Conservation (phyloP, 2,888 invertebrate genomes). For the Pachycephus smyrnensis region DNA sequence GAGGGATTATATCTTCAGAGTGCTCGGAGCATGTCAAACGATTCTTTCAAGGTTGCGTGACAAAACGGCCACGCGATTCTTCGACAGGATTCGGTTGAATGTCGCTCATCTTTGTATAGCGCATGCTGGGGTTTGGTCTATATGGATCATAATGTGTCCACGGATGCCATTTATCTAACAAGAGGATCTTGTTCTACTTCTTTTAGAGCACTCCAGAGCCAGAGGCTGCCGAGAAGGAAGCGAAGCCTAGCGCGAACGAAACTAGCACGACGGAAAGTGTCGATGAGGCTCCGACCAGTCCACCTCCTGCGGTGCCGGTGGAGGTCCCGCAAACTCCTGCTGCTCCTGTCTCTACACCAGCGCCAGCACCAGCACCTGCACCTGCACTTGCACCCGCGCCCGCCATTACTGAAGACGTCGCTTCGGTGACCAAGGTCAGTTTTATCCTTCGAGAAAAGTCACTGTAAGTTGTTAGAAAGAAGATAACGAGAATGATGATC, state of each 20-base stretch:
- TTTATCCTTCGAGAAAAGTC: background rate
- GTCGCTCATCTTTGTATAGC: background rate
- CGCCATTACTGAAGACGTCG: constrained; percentile 64
- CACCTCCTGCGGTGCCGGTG: constrained; percentile 53
- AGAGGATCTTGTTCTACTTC: constrained; percentile 16
- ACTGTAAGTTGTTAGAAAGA: background rate
- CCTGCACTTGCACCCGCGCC: constrained; percentile 49
- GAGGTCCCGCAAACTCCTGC: constrained; percentile 41
- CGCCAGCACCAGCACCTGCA: constrained; percentile 42
- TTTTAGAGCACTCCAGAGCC: constrained; percentile 53
- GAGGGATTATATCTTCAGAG: no score
- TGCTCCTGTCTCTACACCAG: constrained; percentile 25
- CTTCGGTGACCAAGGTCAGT: constrained; percentile 62
- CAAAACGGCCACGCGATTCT: no score
- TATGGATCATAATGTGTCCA: background rate
- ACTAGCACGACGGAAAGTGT: constrained; percentile 51
- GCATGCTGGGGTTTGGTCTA: constrained; percentile 1
- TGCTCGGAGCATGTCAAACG: background rate
- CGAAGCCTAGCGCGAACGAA: constrained; percentile 31
- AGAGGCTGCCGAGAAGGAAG: constrained; percentile 51
- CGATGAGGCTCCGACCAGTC: constrained; percentile 54
- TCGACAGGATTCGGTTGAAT: background rate
- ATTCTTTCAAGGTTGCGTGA: background rate
- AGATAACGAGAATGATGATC: constrained; percentile 55
- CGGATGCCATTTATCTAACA: constrained; percentile 1